These are phyloP conservation scores for Elysia crispata DNA, from an alignment of 2,888 invertebrate genomes.

Conservation along the genomic window DNA sequence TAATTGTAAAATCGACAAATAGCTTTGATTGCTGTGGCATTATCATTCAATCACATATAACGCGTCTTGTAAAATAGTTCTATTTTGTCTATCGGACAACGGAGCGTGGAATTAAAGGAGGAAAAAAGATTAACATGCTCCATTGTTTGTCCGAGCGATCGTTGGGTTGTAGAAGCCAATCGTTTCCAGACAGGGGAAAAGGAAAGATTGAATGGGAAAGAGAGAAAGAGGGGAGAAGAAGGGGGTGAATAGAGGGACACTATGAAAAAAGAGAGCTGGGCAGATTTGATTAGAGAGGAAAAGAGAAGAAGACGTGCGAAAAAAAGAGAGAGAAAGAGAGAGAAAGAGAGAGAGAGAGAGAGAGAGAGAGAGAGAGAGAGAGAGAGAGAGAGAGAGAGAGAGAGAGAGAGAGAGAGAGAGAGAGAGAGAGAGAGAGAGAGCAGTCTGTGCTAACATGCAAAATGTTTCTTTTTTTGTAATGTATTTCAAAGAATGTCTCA, in stretches of 20 bases:
- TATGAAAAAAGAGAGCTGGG: conserved; percentile 1
- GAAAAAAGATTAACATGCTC: too few relatives aligned
- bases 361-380: not conserved
- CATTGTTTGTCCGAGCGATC: too few relatives aligned
- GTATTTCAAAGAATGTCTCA: too few relatives aligned
- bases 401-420: not conserved
- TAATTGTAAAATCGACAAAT: too few relatives aligned
- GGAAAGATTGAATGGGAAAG: too few relatives aligned
- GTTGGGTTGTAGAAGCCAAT: not conserved
- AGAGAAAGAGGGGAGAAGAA: not conserved
- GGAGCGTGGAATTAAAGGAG: too few relatives aligned
- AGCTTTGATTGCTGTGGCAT: too few relatives aligned
- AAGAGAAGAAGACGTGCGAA: not conserved
- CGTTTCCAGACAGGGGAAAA: not conserved
- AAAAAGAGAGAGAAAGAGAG: not conserved
- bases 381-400: not conserved
- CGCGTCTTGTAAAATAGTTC: too few relatives aligned
- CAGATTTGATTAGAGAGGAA: not conserved
- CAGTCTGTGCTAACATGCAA: too few relatives aligned
- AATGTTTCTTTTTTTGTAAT: too few relatives aligned
- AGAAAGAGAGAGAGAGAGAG: not conserved
- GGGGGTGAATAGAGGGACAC: not conserved
- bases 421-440: not conserved
- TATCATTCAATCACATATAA: too few relatives aligned
- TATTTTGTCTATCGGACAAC: not conserved